These are phyloP conservation scores for Acanthurus lineatus DNA, from an alignment of 2,797 vertebrate genomes.

Conservation along the genomic window DNA sequence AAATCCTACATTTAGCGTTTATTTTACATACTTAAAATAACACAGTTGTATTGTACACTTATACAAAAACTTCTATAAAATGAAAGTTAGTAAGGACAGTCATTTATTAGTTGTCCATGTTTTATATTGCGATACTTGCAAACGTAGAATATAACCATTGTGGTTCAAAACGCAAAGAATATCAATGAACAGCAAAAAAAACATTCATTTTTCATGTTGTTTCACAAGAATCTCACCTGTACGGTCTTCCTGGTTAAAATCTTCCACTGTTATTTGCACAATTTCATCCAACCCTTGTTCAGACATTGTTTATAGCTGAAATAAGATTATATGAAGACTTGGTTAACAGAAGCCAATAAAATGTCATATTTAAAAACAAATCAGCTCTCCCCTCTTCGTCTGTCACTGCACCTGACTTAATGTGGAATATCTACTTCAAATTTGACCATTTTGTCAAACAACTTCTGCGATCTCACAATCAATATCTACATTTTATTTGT, in stretches of 20 bases:
- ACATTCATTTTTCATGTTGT: background rate
- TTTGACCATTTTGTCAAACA: background rate
- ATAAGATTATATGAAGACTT: constrained; percentile 30
- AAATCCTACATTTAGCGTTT: background rate
- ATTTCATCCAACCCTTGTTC: constrained; percentile 96
- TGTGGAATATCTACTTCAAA: background rate
- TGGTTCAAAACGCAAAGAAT: background rate
- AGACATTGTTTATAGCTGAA: constrained; percentile 93
- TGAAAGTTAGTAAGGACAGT: background rate
- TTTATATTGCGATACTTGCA: background rate
- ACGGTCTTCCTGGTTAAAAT: constrained; percentile 89
- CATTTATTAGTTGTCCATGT: background rate
- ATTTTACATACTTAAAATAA: background rate
- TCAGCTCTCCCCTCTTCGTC: background rate
- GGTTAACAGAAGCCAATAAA: constrained; percentile 5
- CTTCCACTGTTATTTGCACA: constrained; percentile 97
- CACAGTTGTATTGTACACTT: background rate
- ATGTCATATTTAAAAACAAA: background rate
- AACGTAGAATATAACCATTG: background rate
- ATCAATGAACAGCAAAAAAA: background rate
- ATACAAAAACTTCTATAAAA: background rate
- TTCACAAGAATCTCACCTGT: constrained; percentile 83
- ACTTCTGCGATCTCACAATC: background rate
- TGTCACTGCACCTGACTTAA: background rate
- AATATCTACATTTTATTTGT: background rate